These are phyloP conservation scores for Crepidodera aurea DNA, from an alignment of 2,888 invertebrate genomes.

Conservation along the genomic window DNA sequence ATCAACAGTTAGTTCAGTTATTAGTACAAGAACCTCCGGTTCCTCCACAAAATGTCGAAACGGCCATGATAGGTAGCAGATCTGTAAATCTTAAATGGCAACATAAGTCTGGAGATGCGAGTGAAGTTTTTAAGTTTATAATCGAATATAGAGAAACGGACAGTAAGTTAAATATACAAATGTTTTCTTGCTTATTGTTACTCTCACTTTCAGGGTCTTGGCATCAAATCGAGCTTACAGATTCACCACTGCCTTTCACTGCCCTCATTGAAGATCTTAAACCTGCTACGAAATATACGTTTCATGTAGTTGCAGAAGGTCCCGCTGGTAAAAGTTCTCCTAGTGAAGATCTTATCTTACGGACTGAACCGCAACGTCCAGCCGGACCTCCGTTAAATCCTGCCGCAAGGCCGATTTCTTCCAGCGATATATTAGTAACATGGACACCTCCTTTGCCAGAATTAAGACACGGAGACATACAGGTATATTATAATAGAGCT, in stretches of 20 bases:
- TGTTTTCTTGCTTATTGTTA: no score
- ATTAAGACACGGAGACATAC: conserved; percentile 76
- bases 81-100: conserved; percentile 81
- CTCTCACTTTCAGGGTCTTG: conserved; percentile 70
- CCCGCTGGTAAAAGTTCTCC: conserved; percentile 75
- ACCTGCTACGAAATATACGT: conserved; percentile 74
- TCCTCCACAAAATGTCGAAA: conserved; percentile 63
- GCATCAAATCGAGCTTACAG: conserved; percentile 72
- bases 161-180: conserved; percentile 65
- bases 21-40: conserved; percentile 74
- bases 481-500: conserved; percentile 36
- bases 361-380: conserved; percentile 75
- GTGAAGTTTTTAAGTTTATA: conserved; percentile 74
- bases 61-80: conserved; percentile 73
- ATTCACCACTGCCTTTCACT: conserved; percentile 70
- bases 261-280: conserved; percentile 73
- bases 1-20: conserved; percentile 76
- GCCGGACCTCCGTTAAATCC: conserved; percentile 74
- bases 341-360: conserved; percentile 69
- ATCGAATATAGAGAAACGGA: conserved; percentile 73
- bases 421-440: conserved; percentile 76
- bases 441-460: conserved; percentile 78
- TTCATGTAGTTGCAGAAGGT: conserved; percentile 78
- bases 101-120: conserved; percentile 72
- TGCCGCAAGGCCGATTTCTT: conserved; percentile 74